Evolutionary conservation across 2,888 invertebrate species (phyloP), one percentile per base, ranked within the genome.

Genomic region (Apantesis nais): DNA sequence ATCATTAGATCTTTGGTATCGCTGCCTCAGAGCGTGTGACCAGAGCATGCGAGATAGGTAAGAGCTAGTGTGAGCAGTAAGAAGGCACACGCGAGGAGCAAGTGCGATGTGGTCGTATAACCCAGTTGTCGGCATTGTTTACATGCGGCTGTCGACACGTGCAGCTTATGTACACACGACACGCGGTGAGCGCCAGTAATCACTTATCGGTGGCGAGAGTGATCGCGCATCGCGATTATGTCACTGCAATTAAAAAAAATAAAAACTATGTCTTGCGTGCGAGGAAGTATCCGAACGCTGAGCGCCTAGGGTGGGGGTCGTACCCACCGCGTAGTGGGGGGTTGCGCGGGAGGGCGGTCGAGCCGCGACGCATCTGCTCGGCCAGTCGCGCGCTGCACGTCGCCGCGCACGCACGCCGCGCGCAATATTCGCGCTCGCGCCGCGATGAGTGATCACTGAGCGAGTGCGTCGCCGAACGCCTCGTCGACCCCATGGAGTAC

Each of bases 401-500:
- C 86, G 85, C 79, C 83, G 87, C 84, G 89, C 84, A 83, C 85
- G 89, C 86, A 86, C 84, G 85, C 78, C 82, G 85, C 78, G 85
- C 85, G 87, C 86, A 74, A 72, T 76, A 71, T 78, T 85, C 83
- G 86, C 88, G 86, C 84, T 83, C 85, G 86, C 86, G 86, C 86
- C 93, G 93, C 92, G 92, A 93, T 93, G 93, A 89, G 92, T 90
- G 90, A 87, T 82, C 89, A 88, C 86, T 89, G 90, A 90, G 86
- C 87, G 88, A 87, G 87, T 79, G 88, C 88, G 84, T 84, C 85
- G 80, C 80, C 82, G 87, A 85, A 85, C 87, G 88, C 86, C 86
- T 85, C 86, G 86, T 83, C 85, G 82, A 83, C 80, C 80, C 83
- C 85, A 95, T 95, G 95, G 95, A 95, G 90, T 95, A 94, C 88